Percentiles rank a stretch among this genome's conserved stretches.
These are phyloP conservation scores for Caradrina kadenii DNA, from an alignment of 2,888 invertebrate species.

Conservation along the genomic window DNA sequence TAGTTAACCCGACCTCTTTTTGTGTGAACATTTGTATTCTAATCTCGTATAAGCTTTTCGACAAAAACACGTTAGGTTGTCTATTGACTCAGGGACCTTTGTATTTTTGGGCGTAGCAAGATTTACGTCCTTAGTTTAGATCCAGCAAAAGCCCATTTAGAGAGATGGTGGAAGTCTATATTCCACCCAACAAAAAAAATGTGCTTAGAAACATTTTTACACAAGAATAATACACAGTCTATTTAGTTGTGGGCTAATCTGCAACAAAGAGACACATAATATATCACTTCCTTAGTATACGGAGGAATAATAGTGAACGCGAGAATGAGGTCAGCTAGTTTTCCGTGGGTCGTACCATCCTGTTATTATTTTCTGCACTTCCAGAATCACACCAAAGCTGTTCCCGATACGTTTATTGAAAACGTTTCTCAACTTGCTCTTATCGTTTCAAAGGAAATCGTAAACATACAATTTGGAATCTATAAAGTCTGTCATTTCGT, in stretches of 20 bases:
- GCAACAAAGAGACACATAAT: neutral
- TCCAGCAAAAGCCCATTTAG: neutral
- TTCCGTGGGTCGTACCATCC: slow-evolving; percentile 20
- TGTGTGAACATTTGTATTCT: slow-evolving; percentile 57
- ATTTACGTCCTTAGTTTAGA: slow-evolving; percentile 14
- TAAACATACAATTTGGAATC: slow-evolving; percentile 46
- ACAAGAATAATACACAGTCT: neutral
- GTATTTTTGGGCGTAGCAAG: slow-evolving; percentile 28
- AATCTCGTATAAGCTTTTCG: slow-evolving; percentile 55
- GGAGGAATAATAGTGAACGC: slow-evolving; percentile 24
- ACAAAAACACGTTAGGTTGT: slow-evolving; percentile 57
- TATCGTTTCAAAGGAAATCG: slow-evolving; percentile 32
- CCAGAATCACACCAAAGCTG: slow-evolving; percentile 19
- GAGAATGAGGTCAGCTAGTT: slow-evolving; percentile 47
- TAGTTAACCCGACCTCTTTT: slow-evolving; percentile 55
- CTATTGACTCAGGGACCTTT: slow-evolving; percentile 45
- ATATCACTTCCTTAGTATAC: slow-evolving; percentile 15
- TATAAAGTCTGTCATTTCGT: slow-evolving; percentile 34
- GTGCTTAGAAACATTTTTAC: neutral
- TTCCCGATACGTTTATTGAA: slow-evolving; percentile 25
- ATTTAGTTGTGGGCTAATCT: slow-evolving; percentile 5
- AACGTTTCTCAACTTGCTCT: slow-evolving; percentile 24
- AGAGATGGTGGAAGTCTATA: neutral
- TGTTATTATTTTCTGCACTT: slow-evolving; percentile 36
- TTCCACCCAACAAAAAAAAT: slow-evolving; percentile 1